These are phyloP conservation scores for Bucco capensis DNA, from an alignment of 2,113 vertebrate species.

Conservation along the genomic window DNA sequence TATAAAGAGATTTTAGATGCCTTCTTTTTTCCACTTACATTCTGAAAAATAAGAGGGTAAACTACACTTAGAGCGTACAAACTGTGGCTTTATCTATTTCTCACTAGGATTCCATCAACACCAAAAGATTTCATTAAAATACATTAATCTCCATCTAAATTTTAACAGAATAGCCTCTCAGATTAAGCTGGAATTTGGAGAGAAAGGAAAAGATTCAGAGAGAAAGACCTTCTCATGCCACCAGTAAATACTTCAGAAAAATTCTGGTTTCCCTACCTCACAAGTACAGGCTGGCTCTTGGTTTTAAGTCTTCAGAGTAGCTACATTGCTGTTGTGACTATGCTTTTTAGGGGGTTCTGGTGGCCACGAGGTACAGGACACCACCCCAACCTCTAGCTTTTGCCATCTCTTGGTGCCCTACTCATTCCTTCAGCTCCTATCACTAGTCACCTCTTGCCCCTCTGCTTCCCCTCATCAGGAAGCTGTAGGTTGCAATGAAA, in stretches of 20 bases:
- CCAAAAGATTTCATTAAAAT: not conserved
- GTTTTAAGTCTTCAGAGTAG: not conserved
- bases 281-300: not conserved
- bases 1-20: not conserved
- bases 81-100: not conserved
- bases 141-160: not conserved
- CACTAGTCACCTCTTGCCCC: no score
- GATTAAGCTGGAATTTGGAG: rapidly evolving
- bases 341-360: not conserved
- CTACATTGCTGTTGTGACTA: not conserved
- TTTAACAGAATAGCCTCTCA: not conserved
- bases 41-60: not conserved
- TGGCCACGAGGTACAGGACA: rapidly evolving
- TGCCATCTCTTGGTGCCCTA: rapidly evolving
- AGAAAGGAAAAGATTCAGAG: not conserved
- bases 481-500: no score
- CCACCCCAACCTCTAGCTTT: not conserved
- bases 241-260: not conserved
- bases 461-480: no score
- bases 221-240: not conserved
- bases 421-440: no score
- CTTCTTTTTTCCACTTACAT: not conserved
- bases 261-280: not conserved
- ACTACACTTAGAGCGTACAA: not conserved
- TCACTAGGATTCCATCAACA: not conserved